Percentiles rank a stretch among this genome's conserved stretches.
Conservation (phyloP, 2,888 invertebrate species). For the Stenolophus ochropezus region DNA sequence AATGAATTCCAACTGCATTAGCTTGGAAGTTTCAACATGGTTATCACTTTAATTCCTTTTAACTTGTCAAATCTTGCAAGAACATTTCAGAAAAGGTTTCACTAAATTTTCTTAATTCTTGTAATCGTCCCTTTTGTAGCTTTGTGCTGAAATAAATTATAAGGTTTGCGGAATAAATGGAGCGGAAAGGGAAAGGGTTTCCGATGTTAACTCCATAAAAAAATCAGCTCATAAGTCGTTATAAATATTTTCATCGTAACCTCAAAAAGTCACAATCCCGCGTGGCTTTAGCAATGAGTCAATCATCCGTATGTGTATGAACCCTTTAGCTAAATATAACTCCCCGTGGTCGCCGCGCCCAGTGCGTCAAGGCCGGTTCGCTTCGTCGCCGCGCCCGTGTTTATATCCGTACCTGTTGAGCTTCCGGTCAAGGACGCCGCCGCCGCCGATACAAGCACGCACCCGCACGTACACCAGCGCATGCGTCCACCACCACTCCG, state of each 20-base stretch:
- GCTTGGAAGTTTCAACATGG: constrained; percentile 19
- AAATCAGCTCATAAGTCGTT: too few relatives aligned
- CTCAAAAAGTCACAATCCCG: constrained; percentile 5
- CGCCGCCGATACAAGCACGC: constrained; percentile 9
- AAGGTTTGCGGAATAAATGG: too few relatives aligned
- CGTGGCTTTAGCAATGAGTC: background rate
- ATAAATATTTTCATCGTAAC: background rate
- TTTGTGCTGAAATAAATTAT: background rate
- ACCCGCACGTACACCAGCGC: background rate
- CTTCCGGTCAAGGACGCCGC: constrained; percentile 48
- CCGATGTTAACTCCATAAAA: too few relatives aligned
- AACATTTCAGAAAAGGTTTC: too few relatives aligned
- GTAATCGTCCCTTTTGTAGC: background rate
- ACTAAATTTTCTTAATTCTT: too few relatives aligned
- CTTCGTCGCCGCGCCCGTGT: constrained; percentile 35
- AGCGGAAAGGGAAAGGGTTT: too few relatives aligned
- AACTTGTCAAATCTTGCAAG: background rate
- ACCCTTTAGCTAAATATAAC: constrained; percentile 35
- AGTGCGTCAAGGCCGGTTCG: constrained; percentile 8
- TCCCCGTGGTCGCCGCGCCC: constrained; percentile 18
- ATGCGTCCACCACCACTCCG: background rate
- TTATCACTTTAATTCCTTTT: constrained; percentile 6
- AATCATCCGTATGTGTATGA: constrained; percentile 27
- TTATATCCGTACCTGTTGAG: constrained; percentile 55
- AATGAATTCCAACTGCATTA: constrained; percentile 30